These are phyloP conservation scores for Serilophus lunatus DNA, from an alignment of 2,113 vertebrate species.

Conservation along the genomic window DNA sequence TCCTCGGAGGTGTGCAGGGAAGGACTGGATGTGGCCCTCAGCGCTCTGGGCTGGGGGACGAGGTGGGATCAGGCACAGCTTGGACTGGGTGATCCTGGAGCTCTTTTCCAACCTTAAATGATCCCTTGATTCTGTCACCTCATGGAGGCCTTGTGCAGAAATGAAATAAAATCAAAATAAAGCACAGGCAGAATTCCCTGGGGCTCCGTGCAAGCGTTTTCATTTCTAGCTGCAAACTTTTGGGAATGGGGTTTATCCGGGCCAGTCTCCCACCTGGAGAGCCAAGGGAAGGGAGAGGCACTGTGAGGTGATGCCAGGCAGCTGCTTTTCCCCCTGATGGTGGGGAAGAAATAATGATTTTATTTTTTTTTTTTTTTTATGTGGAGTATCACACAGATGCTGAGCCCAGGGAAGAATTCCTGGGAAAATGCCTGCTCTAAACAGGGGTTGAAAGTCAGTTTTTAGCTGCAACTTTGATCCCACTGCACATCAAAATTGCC, in stretches of 20 bases:
- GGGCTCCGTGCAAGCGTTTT: accelerated
- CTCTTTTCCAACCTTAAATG: not conserved
- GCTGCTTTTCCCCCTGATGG: not conserved
- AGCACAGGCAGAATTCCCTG: accelerated
- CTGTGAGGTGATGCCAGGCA: accelerated
- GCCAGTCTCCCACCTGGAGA: too few species aligned
- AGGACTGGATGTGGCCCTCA: accelerated
- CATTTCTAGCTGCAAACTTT: not conserved
- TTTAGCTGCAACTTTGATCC: not conserved
- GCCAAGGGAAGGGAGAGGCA: accelerated
- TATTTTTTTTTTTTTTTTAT: accelerated
- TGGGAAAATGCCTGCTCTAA: not conserved
- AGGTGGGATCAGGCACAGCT: accelerated
- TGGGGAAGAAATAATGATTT: not conserved
- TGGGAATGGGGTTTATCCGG: not conserved
- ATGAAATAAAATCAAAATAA: not conserved
- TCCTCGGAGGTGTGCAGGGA: too few species aligned
- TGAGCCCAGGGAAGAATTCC: not conserved
- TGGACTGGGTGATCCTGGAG: accelerated
- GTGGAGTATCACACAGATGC: accelerated
- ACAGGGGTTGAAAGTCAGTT: not conserved
- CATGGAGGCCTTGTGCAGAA: accelerated
- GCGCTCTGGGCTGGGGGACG: not conserved
- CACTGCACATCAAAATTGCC: accelerated
- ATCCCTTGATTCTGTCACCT: not conserved